Percentiles rank a stretch among this genome's conserved stretches.
Conservation (phyloP, 2,797 vertebrate genomes). For the Cryptoblepharus egeriae region DNA sequence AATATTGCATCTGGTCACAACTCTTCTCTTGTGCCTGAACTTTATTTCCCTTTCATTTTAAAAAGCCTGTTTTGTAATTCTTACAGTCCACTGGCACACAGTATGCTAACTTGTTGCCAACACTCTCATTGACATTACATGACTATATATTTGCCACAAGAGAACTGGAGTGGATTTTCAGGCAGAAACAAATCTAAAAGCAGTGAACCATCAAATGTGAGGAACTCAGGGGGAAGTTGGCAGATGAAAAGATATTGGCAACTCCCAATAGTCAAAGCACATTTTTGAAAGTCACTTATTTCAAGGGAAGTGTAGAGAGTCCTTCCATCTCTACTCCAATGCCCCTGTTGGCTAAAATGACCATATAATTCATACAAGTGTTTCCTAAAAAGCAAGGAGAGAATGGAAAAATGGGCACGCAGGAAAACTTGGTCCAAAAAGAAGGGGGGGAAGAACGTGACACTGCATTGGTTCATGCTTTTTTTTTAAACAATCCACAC, state of each 20-base stretch:
- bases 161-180: conserved; percentile 32
- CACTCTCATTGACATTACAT: conserved; percentile 27
- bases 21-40: conserved; percentile 33
- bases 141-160: conserved; percentile 54
- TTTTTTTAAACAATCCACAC: background rate
- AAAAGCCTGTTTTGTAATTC: conserved; percentile 46
- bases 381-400: background rate
- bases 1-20: conserved; percentile 23
- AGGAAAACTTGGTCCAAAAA: background rate
- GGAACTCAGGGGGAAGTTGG: conserved; percentile 42
- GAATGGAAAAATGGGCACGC: background rate
- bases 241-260: conserved; percentile 58
- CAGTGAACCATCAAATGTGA: conserved; percentile 54
- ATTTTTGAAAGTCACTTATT: conserved; percentile 46
- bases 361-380: conserved; percentile 30
- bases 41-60: conserved; percentile 54
- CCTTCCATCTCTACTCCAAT: background rate
- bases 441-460: background rate
- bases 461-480: background rate
- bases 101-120: conserved; percentile 25
- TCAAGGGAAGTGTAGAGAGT: conserved; percentile 19
- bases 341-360: background rate
- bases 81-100: conserved; percentile 30
- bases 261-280: conserved; percentile 50
- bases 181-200: conserved; percentile 64